Conservation (phyloP, 1,140 invertebrate species). For the Drosophila lowei region DNA sequence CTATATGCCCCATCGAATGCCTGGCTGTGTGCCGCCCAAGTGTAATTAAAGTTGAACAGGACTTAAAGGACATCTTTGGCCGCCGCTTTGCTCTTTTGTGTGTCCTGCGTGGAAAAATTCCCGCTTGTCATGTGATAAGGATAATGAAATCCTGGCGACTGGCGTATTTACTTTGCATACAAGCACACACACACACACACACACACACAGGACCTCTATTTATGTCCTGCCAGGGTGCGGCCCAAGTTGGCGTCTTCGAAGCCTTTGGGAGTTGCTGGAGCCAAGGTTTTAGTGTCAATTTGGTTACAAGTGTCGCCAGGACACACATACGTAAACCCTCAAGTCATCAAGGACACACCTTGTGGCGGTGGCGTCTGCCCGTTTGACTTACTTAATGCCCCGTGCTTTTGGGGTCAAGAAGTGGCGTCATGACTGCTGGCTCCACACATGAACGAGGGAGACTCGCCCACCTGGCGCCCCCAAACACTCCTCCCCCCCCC, state of each 20-base stretch:
- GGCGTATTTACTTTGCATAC: slow-evolving; percentile 72
- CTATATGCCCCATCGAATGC: background rate
- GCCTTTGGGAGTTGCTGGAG: slow-evolving; percentile 56
- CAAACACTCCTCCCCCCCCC: slow-evolving; percentile 50
- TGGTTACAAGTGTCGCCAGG: slow-evolving; percentile 66
- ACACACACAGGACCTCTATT: slow-evolving; percentile 42
- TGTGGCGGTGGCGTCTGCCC: background rate
- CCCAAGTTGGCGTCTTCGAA: slow-evolving; percentile 68
- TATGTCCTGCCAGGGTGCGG: slow-evolving; percentile 66
- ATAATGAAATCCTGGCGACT: slow-evolving; percentile 82
- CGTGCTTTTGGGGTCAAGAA: slow-evolving; percentile 73
- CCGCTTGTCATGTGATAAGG: slow-evolving; percentile 78
- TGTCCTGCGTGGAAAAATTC: slow-evolving; percentile 49
- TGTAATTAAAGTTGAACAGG: slow-evolving; percentile 75
- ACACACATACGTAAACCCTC: slow-evolving; percentile 47
- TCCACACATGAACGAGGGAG: background rate
- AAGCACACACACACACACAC: slow-evolving; percentile 7
- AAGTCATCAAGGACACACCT: slow-evolving; percentile 59
- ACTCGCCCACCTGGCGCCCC: slow-evolving; percentile 36
- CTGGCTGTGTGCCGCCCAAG: slow-evolving; percentile 16
- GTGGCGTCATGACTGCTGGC: slow-evolving; percentile 43
- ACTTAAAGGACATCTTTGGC: slow-evolving; percentile 70
- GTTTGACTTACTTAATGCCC: slow-evolving; percentile 38
- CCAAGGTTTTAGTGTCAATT: slow-evolving; percentile 68
- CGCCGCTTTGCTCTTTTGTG: slow-evolving; percentile 51